phyloP scores from a whole-genome alignment of 1,140 invertebrate species.

The Yoshiicerus persimilis region DNA sequence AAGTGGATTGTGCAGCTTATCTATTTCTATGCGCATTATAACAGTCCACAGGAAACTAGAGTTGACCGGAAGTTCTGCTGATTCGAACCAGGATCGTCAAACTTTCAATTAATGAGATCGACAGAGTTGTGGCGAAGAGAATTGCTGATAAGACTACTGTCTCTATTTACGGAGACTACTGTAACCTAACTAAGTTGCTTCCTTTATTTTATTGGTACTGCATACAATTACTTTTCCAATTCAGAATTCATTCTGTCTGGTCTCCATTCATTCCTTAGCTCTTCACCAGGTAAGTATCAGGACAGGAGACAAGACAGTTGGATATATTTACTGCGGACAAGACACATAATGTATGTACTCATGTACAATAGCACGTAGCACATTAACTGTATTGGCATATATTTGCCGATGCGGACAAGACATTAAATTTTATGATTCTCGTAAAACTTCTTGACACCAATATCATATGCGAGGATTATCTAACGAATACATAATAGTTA shows the following conservation, averaged over 20 bases:
- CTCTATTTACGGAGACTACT: background rate
- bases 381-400: slow-evolving; percentile 9
- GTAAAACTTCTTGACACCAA: slow-evolving; percentile 19
- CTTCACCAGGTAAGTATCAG: too few species aligned
- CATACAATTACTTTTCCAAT: too few species aligned
- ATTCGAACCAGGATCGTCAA: background rate
- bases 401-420: background rate
- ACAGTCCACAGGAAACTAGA: background rate
- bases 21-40: background rate
- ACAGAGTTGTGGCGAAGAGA: background rate
- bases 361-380: background rate
- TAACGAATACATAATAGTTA: background rate
- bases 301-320: too few species aligned
- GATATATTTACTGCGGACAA: background rate
- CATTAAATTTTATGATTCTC: slow-evolving; percentile 23
- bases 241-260: background rate
- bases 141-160: background rate
- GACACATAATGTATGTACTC: background rate
- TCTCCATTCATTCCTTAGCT: background rate
- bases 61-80: background rate
- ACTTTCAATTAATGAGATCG: background rate
- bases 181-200: background rate
- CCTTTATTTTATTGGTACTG: background rate
- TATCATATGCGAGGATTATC: background rate
- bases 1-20: background rate